phyloP scores from a whole-genome alignment of 2,888 invertebrate genomes.

The Rapana venosa region DNA sequence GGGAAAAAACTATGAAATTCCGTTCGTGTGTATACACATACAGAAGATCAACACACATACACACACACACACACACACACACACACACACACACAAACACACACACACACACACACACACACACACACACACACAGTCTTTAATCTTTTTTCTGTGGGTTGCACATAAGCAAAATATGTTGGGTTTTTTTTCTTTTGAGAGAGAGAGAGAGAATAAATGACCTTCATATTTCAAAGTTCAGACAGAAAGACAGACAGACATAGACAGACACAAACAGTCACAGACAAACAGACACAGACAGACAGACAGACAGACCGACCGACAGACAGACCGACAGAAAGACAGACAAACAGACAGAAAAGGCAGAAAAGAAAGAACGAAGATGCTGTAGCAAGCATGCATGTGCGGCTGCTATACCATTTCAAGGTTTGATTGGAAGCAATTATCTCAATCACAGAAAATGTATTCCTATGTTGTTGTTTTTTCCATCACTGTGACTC shows the following conservation, averaged over 20 bases:
- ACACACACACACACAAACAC: background rate
- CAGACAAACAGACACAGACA: background rate
- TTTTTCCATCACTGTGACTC: too few species aligned
- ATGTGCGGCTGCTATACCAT: too few species aligned
- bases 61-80: background rate
- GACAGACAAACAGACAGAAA: background rate
- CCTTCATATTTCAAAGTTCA: too few species aligned
- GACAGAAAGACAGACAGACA: background rate
- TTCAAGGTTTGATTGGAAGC: too few species aligned
- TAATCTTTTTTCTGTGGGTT: too few species aligned
- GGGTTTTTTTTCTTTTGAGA: too few species aligned
- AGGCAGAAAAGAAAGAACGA: background rate
- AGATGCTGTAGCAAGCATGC: too few species aligned
- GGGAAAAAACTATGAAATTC: too few species aligned
- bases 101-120: background rate
- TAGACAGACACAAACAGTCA: background rate
- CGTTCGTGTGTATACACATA: background rate
- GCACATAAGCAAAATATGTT: too few species aligned
- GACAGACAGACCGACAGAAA: background rate
- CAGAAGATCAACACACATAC: background rate
- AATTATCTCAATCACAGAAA: too few species aligned
- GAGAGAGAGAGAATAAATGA: background rate
- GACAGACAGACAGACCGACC: background rate
- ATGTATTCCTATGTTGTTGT: too few species aligned
- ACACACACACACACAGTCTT: background rate